These are phyloP conservation scores for Oenanthe oenanthe DNA, from an alignment of 2,113 vertebrate species.

Conservation along the genomic window DNA sequence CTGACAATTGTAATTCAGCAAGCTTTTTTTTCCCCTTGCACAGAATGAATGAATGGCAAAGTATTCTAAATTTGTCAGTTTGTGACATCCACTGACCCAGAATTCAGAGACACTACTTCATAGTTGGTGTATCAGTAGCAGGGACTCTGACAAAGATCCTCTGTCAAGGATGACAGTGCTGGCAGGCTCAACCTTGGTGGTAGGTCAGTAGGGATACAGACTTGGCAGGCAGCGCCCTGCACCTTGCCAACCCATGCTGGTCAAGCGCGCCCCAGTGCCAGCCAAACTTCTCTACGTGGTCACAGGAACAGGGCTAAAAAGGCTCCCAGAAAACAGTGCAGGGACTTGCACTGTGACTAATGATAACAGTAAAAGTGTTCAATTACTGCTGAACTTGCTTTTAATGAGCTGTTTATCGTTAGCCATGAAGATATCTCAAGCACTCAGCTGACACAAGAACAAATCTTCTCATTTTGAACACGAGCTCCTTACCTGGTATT, in stretches of 20 bases:
- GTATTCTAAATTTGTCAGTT: conserved; percentile 68
- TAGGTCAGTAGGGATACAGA: conserved; percentile 45
- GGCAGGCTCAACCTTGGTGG: conserved; percentile 50
- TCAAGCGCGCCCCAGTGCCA: neutral
- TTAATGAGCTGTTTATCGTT: neutral
- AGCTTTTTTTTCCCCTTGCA: neutral
- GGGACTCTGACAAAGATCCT: conserved; percentile 63
- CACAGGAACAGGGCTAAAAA: neutral
- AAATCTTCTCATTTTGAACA: neutral
- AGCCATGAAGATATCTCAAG: neutral
- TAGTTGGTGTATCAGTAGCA: conserved; percentile 58
- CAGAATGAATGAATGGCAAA: conserved; percentile 55
- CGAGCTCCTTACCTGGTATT: neutral
- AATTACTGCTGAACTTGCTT: neutral
- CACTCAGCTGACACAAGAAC: neutral
- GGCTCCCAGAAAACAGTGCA: neutral
- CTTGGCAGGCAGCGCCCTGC: conserved; percentile 9
- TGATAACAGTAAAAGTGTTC: neutral
- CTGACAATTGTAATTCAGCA: conserved; percentile 33
- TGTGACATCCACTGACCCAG: conserved; percentile 69
- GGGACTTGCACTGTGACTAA: neutral
- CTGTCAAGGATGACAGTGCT: conserved; percentile 61
- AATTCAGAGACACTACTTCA: conserved; percentile 71
- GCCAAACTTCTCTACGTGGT: conserved; percentile 24
- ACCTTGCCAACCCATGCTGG: conserved; percentile 50